Evolutionary conservation across 2,113 vertebrate species (phyloP), one percentile per base, ranked within the genome.

Genomic region (Macaca mulatta): DNA sequence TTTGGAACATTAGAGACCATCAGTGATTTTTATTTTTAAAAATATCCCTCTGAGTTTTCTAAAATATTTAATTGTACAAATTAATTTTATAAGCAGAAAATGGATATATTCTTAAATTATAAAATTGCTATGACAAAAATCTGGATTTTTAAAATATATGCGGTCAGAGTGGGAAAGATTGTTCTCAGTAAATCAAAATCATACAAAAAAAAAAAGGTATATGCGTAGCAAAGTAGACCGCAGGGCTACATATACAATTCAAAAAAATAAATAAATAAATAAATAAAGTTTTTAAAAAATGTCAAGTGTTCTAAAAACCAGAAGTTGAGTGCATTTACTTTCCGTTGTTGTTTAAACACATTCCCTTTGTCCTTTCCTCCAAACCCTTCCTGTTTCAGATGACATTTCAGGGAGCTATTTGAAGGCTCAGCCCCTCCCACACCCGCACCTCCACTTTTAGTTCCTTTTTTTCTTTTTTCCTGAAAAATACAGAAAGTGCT

Each of bases 321-420:
- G 32, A 96, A 74, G 17, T 57, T n/a, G 23, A 70, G 18, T 43
- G 4, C 38, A 25, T 79, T 82, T 35, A 52, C n/a, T 94, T 85
- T 89, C 67, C 3, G 1, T 11, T 74, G 3, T 9, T 91, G 81
- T 57, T 96, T 48, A 40, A 90, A 70, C 20, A 78, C 40, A 50
- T 30, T 69, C 11, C 90, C 77, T 67, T 61, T 84, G 69, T 80
- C 89, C 50, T 92, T 70, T 77, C 9, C 64, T 72, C 30, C 25
- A 43, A 89, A 32, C 27, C 61, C 43, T 89, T 89, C 89, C n/a
- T 91, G 22, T 84, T 95, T 45, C 70, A 88, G 32, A 81, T n/a
- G 83, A 43, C 30, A 82, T 95, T 97, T 97, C 94, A 77, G 74
- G 90, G 80, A 92, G 57, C 79, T 95, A 88, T 95, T 84, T 97